Evolutionary conservation across 1,140 invertebrate species (phyloP).

Genomic region (Temnothorax nylanderi): DNA sequence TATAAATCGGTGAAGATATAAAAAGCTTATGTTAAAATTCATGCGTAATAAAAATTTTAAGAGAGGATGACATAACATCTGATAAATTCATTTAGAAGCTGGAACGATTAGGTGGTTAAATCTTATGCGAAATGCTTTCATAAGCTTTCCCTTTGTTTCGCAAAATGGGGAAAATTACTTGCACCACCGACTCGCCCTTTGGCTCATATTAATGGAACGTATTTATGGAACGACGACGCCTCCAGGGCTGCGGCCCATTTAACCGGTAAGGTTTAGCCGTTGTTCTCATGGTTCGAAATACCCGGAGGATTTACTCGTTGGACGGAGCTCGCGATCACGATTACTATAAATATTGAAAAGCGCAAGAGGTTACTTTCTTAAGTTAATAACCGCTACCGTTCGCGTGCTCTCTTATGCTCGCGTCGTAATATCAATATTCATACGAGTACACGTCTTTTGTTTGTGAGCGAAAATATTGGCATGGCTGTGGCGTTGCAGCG

Average conservation of each 20-base stretch:
- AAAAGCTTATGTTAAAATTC: background rate
- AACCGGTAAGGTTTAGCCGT: background rate
- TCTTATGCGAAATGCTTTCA: slow-evolving; percentile 1
- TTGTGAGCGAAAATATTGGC: slow-evolving; percentile 28
- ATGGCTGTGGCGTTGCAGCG: background rate
- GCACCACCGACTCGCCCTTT: background rate
- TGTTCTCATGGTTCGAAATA: background rate
- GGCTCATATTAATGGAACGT: slow-evolving; percentile 11
- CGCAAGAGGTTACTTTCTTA: background rate
- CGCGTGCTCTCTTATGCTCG: background rate
- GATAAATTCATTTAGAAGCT: background rate
- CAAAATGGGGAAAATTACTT: slow-evolving; percentile 29
- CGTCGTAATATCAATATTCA: slow-evolving; percentile 40
- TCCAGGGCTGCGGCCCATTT: background rate
- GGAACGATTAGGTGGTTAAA: background rate
- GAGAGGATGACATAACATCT: background rate
- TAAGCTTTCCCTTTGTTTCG: slow-evolving; percentile 13
- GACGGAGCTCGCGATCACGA: background rate
- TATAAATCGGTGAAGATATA: background rate
- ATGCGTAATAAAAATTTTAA: background rate
- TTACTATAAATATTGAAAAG: slow-evolving; percentile 63
- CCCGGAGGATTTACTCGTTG: background rate
- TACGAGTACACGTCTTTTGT: slow-evolving; percentile 14
- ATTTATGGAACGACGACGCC: slow-evolving; percentile 7
- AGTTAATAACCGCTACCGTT: slow-evolving; percentile 26